Conservation (phyloP, 2,113 vertebrate species). For the Oophaga pumilio region DNA sequence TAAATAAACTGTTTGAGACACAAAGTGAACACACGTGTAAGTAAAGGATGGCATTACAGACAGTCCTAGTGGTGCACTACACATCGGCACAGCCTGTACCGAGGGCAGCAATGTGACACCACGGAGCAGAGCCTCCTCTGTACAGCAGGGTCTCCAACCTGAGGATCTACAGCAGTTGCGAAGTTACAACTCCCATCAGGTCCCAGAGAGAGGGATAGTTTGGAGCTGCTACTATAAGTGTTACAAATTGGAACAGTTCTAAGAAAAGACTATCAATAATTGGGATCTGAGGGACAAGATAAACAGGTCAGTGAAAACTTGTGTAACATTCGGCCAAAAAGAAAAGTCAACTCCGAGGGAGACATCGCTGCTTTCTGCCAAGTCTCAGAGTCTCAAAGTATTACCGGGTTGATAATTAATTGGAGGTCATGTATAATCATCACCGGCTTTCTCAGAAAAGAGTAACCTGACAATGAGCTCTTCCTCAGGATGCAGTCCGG, state of each 20-base stretch:
- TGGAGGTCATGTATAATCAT: not conserved
- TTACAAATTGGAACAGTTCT: not conserved
- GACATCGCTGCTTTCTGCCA: not conserved
- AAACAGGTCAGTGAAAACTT: not conserved
- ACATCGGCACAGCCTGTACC: not conserved
- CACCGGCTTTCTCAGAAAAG: not conserved
- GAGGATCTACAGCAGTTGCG: not conserved
- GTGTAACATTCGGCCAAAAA: not conserved
- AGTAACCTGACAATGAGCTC: not conserved
- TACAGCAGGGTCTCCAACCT: not conserved
- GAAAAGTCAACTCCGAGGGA: too few species aligned
- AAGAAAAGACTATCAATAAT: not conserved
- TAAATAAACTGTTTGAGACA: too few species aligned
- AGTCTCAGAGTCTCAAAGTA: not conserved
- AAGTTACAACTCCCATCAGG: not conserved
- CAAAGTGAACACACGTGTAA: too few species aligned
- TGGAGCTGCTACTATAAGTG: not conserved
- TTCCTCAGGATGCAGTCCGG: constrained; percentile 45
- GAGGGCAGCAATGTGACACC: not conserved
- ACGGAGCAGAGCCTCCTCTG: not conserved
- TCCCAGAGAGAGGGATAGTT: not conserved
- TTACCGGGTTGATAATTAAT: not conserved
- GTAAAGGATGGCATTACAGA: too few species aligned
- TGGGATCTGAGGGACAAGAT: not conserved
- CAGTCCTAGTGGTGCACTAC: not conserved